Conservation (phyloP, 2,113 vertebrate species). For the Pteruthius melanotis region DNA sequence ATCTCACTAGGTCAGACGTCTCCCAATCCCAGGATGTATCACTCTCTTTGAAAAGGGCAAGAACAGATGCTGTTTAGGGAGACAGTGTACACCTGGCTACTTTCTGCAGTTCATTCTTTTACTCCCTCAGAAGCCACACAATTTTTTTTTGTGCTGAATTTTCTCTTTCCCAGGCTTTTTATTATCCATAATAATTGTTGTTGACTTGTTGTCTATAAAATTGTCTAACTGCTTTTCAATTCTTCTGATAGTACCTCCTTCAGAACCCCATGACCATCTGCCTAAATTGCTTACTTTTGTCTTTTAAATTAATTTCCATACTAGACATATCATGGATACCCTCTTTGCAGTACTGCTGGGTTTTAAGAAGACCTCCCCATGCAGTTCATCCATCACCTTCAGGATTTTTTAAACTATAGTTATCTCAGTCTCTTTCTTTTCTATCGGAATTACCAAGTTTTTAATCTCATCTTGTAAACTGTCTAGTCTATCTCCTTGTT, state of each 20-base stretch:
- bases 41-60: not conserved
- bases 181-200: not conserved
- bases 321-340: not conserved
- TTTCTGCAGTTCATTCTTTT: not conserved
- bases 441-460: not conserved
- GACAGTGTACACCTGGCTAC: not conserved
- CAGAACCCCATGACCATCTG: not conserved
- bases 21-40: not conserved
- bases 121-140: not conserved
- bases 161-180: not conserved
- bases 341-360: not conserved
- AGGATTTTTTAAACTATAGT: not conserved
- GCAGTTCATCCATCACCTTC: not conserved
- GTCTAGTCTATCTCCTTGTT: not conserved
- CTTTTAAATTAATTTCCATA: not conserved
- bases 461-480: not conserved
- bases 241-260: not conserved
- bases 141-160: not conserved
- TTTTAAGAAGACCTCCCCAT: not conserved
- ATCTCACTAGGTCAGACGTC: not conserved
- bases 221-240: not conserved
- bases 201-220: not conserved
- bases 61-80: not conserved
- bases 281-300: not conserved
- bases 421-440: not conserved